These are phyloP conservation scores for Hyposoter dolosus DNA, from an alignment of 2,888 invertebrate genomes.

Conservation along the genomic window DNA sequence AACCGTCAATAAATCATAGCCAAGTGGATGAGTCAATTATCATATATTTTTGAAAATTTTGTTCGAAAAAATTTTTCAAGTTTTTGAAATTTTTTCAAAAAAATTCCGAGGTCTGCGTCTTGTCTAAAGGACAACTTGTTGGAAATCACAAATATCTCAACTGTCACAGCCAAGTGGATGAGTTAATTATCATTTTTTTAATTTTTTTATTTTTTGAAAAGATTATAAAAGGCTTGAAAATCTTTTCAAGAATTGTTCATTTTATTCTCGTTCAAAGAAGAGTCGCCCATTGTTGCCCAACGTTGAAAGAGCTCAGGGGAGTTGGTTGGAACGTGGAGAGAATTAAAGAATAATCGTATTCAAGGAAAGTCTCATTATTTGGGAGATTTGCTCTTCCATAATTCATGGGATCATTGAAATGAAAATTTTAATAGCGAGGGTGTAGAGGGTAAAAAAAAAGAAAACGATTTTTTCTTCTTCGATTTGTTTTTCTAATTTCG, in stretches of 20 bases:
- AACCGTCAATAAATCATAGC: neutral
- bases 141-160: too few species aligned
- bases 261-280: neutral
- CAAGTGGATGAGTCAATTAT: neutral
- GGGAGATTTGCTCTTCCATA: constrained; percentile 7
- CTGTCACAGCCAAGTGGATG: too few species aligned
- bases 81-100: too few species aligned
- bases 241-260: neutral
- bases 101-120: too few species aligned
- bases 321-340: neutral
- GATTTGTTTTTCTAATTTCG: neutral
- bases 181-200: too few species aligned
- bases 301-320: neutral
- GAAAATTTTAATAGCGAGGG: neutral
- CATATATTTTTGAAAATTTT: neutral
- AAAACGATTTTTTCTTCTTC: neutral
- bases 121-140: too few species aligned
- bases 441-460: neutral
- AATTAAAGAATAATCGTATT: constrained; percentile 16
- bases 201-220: too few species aligned
- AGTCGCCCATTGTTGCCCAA: neutral
- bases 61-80: too few species aligned
- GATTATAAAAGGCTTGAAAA: too few species aligned
- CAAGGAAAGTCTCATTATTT: neutral
- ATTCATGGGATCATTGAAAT: constrained; percentile 5